These are phyloP conservation scores for Mechanitis mazaeus DNA, from an alignment of 2,888 invertebrate genomes.

Conservation along the genomic window DNA sequence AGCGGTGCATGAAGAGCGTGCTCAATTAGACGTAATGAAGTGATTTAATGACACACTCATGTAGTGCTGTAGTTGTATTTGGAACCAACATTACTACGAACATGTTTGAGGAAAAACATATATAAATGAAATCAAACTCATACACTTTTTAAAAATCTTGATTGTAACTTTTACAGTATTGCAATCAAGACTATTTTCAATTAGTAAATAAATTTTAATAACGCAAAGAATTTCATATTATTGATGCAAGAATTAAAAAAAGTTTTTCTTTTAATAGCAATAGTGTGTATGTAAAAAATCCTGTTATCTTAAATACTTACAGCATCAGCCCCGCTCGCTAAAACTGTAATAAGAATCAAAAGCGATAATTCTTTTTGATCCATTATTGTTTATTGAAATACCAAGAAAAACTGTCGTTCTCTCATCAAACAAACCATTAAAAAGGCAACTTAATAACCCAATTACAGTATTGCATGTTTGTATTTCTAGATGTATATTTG, in stretches of 20 bases:
- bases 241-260: too few relatives aligned
- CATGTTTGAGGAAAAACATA: too few relatives aligned
- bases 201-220: too few relatives aligned
- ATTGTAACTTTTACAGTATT: too few relatives aligned
- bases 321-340: constrained; percentile 38
- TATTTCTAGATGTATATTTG: constrained; percentile 6
- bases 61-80: background rate
- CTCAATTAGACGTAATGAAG: constrained; percentile 19
- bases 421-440: constrained; percentile 29
- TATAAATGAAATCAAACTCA: too few relatives aligned
- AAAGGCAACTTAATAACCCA: constrained; percentile 33
- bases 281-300: too few relatives aligned
- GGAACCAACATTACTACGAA: too few relatives aligned
- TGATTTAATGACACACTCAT: background rate
- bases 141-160: too few relatives aligned
- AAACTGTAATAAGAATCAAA: constrained; percentile 37
- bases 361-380: constrained; percentile 35
- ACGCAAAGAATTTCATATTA: too few relatives aligned
- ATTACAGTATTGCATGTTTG: constrained; percentile 15
- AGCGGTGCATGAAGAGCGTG: constrained; percentile 21
- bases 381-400: constrained; percentile 31
- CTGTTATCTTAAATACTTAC: constrained; percentile 42
- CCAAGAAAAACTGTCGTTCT: constrained; percentile 24
- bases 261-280: too few relatives aligned
- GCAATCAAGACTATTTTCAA: too few relatives aligned